These are phyloP conservation scores for Pammene aurita DNA, from an alignment of 2,888 invertebrate genomes.

Conservation along the genomic window DNA sequence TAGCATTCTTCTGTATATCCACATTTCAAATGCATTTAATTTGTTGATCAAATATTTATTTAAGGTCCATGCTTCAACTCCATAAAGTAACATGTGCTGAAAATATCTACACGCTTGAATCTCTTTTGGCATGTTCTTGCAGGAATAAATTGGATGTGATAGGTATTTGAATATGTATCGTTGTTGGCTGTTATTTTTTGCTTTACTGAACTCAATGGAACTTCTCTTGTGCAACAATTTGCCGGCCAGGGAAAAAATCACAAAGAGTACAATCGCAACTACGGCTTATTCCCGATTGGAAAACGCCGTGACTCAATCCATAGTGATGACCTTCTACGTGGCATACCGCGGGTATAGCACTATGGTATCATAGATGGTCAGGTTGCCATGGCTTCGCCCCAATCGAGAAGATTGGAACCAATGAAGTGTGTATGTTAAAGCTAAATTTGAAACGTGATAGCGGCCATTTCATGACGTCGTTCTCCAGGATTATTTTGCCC, in stretches of 20 bases:
- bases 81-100: background rate
- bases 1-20: too few relatives aligned
- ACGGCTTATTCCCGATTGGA: background rate
- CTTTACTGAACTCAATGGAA: background rate
- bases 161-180: background rate
- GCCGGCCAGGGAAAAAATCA: background rate
- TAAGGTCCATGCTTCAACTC: too few relatives aligned
- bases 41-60: too few relatives aligned
- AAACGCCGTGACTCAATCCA: background rate
- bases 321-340: too few relatives aligned
- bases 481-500: too few relatives aligned
- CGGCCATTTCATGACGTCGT: too few relatives aligned
- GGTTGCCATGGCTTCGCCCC: too few relatives aligned
- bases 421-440: too few relatives aligned
- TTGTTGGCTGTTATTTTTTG: background rate
- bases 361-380: slow-evolving; percentile 16
- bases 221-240: background rate
- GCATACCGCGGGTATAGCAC: background rate
- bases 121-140: background rate
- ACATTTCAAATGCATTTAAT: too few relatives aligned
- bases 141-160: background rate
- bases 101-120: background rate
- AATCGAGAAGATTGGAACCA: too few relatives aligned
- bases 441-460: too few relatives aligned
- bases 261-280: background rate